These are phyloP conservation scores for Ageneiosus marmoratus DNA, from an alignment of 2,113 vertebrate species.

Conservation along the genomic window DNA sequence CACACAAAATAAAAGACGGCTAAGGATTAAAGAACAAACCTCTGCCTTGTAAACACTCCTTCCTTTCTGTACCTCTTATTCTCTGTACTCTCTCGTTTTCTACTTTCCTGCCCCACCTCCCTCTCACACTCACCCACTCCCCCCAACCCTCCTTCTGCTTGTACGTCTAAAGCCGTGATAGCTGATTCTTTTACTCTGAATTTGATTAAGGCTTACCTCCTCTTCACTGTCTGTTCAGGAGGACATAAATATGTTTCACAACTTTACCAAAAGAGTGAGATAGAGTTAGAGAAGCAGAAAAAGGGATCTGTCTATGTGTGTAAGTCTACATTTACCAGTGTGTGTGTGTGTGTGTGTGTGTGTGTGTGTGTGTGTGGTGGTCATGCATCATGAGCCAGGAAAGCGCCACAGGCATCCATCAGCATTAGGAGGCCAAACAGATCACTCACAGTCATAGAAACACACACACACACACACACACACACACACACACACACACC, in stretches of 20 bases:
- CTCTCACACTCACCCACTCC: background rate
- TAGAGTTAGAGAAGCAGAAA: slow-evolving; percentile 1
- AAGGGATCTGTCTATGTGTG: background rate
- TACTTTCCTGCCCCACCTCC: background rate
- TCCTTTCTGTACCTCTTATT: slow-evolving; percentile 37
- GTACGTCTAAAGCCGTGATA: slow-evolving; percentile 6
- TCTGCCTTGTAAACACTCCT: slow-evolving; percentile 29
- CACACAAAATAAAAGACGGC: background rate
- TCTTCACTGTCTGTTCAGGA: slow-evolving; percentile 33
- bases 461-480: no score
- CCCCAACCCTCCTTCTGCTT: slow-evolving; percentile 15
- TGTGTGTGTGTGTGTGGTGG: background rate
- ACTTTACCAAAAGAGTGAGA: slow-evolving; percentile 24
- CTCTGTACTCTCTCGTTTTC: slow-evolving; percentile 9
- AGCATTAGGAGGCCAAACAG: slow-evolving; percentile 21
- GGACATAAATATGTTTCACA: slow-evolving; percentile 32
- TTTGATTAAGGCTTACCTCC: slow-evolving; percentile 30
- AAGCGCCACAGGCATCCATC: slow-evolving; percentile 34
- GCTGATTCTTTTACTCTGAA: slow-evolving; percentile 30
- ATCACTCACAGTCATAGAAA: no score
- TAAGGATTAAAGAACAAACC: slow-evolving; percentile 43
- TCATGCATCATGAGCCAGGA: slow-evolving; percentile 32
- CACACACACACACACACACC: no score
- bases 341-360: background rate
- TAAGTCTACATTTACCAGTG: background rate